Evolutionary conservation across 2,888 invertebrate species (phyloP), one percentile per base, ranked within the genome.

Genomic region (Trichopoda pennipes): DNA sequence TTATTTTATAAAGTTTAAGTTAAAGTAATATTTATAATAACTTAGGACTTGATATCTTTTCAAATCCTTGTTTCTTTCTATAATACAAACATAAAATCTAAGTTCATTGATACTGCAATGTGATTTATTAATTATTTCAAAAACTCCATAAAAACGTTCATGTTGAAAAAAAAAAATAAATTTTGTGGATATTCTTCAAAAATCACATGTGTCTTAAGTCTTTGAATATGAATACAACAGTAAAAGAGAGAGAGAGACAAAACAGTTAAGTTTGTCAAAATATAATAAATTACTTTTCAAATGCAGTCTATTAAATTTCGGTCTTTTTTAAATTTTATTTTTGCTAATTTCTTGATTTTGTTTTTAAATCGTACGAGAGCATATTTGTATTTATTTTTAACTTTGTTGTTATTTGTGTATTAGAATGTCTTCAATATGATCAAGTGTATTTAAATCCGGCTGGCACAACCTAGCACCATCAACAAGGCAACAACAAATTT

Each of bases 391-490:
- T 49, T 51, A n/a, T n/a, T n/a, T 32, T 64, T 16, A 9, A 53
- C 6, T 51, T 51, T 42, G 19, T 58, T 77, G 47, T 47, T 61
- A 19, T 63, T 64, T 55, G 61, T 55, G 32, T 66, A 14, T 47
- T 35, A 42, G 28, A 47, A 58, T 44, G 51, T 49, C 53, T 44
- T 55, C 28, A 77, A 61, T 68, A 51, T 63, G 53, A 76, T 68
- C 60, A 66, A 55, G 55, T 60, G n/a, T 60, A 19, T 74, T 75
- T 70, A 88, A 86, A 88, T 88, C 88, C 88, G 88, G 88, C 87
- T 88, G 88, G 88, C 87, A 88, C 88, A 81, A 85, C 84, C 89
- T 85, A 88, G 87, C 88, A 88, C 88, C 79, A 73, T 23, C 73
- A 74, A 16, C 56, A n/a, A 49, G 56, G 3, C 64, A 76, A 42